Conservation (phyloP, 37 sponge, comb jelly and placozoan genomes). For the Oscarella lobularis region DNA sequence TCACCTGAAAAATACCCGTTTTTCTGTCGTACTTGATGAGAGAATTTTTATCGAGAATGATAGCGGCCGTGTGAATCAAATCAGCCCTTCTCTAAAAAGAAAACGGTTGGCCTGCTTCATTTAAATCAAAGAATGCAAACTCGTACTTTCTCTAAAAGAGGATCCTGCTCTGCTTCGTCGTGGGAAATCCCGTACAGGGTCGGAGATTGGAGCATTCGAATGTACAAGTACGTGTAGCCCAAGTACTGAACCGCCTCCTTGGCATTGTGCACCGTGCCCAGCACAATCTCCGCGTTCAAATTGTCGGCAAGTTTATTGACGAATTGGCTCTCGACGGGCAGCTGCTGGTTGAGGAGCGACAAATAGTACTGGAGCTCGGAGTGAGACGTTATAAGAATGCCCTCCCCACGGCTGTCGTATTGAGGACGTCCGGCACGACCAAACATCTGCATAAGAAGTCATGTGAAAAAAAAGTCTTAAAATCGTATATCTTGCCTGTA, state of each 20-base stretch:
- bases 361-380: conserved; percentile 95
- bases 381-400: conserved; percentile 87
- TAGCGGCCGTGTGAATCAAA: conserved; percentile 95
- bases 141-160: conserved; percentile 45
- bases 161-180: conserved; percentile 63
- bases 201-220: conserved; percentile 83
- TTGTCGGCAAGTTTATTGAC: conserved; percentile 76
- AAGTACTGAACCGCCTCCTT: conserved; percentile 96
- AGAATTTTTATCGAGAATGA: conserved; percentile 66
- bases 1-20: conserved; percentile 83
- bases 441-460: conserved; percentile 46
- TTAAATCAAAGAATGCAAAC: background rate
- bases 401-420: conserved; percentile 90
- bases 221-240: conserved; percentile 94
- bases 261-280: conserved; percentile 83
- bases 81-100: conserved; percentile 51
- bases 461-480: background rate
- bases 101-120: background rate
- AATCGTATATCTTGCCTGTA: conserved; percentile 25
- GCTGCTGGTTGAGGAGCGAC: conserved; percentile 92
- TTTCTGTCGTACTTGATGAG: conserved; percentile 90
- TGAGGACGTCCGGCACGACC: conserved; percentile 98
- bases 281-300: conserved; percentile 94
- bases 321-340: conserved; percentile 97
- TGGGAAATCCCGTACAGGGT: conserved; percentile 70